phyloP scores from a whole-genome alignment of 1,140 invertebrate species.

The Platyura marginata region DNA sequence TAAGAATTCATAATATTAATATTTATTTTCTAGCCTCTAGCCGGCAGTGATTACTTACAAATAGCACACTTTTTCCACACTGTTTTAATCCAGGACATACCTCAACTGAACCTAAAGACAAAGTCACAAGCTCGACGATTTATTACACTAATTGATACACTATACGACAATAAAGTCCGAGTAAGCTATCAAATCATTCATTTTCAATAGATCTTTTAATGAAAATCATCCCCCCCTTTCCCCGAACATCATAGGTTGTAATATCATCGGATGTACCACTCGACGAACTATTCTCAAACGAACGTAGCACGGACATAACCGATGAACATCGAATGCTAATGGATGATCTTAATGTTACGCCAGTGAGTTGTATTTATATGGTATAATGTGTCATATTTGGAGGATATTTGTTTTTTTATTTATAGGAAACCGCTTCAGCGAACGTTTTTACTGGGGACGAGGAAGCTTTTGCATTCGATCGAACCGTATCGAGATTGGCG shows the following conservation, averaged over 20 bases:
- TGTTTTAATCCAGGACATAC: slow-evolving; percentile 79
- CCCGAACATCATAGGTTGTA: slow-evolving; percentile 34
- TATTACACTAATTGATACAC: slow-evolving; percentile 91
- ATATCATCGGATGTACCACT: slow-evolving; percentile 59
- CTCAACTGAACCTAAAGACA: slow-evolving; percentile 54
- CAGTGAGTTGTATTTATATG: slow-evolving; percentile 10
- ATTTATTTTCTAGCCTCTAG: slow-evolving; percentile 49
- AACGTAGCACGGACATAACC: slow-evolving; percentile 26
- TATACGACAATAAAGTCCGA: slow-evolving; percentile 85
- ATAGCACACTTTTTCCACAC: slow-evolving; percentile 88
- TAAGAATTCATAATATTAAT: too few species aligned
- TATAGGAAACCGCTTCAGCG: slow-evolving; percentile 36
- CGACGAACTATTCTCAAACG: slow-evolving; percentile 52
- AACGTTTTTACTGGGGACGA: slow-evolving; percentile 95
- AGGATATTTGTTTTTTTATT: slow-evolving; percentile 3
- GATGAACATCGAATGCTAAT: slow-evolving; percentile 74
- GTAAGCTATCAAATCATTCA: slow-evolving; percentile 27
- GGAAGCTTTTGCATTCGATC: slow-evolving; percentile 90
- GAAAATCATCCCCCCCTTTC: neutral
- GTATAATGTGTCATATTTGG: slow-evolving; percentile 1
- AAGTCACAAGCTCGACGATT: slow-evolving; percentile 82
- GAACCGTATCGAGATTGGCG: slow-evolving; percentile 76
- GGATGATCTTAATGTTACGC: slow-evolving; percentile 77
- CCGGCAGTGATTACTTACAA: slow-evolving; percentile 85
- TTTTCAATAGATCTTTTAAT: neutral